Base-by-base conservation (phyloP, 2,888 invertebrate species). In the Cephus rjabovi region DNA sequence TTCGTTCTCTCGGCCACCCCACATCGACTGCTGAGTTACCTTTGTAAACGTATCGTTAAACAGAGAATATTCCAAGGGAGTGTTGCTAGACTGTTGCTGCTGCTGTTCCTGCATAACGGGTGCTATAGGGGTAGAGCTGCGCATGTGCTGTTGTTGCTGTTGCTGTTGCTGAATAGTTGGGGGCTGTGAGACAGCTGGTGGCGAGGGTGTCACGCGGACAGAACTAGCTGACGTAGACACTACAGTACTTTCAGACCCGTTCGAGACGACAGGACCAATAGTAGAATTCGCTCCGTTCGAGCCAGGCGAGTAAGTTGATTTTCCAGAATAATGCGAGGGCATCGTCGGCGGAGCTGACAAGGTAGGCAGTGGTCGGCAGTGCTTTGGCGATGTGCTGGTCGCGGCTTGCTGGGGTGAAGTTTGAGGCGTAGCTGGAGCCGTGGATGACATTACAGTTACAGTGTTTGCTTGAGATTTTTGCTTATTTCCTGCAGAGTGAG, bases 41-140 rank as follows among this genome's bases (percentile, higher is more conserved):
- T 94, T 94, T 73, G 94, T 94, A 87, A 95, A 95, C 2, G 93
- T 92, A 89, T 97, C 97, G 90, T 97, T 96, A 92, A 98, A 98
- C 82, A 98, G 94, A 0, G 97, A 97, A 92, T 98, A 98, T 88
- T 97, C 97, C 81, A 95, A 94, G 1, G 95, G 93, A 34, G 94
- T 93, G 76, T 92, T 92, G 87, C 86, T 82, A 34, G 91, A 90
- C 69, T 91, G 90, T 37, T 87, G 87, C 31, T 86, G 89, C 34
- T 80, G 92, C 83, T 85, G 84, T 11, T 85, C 85, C 15, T 88
- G 85, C 74, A 82, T 91, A 35, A 93, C 92, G 11, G 87, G 77
- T 15, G 86, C 79, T 4, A 88, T 83, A 1, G 90, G 87, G 6
- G 89, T 87, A 2, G 88, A 84, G 77, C 89, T 88, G 23, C 89